Conservation (phyloP, 2,797 vertebrate genomes). For the Micropoecilia bifurca region DNA sequence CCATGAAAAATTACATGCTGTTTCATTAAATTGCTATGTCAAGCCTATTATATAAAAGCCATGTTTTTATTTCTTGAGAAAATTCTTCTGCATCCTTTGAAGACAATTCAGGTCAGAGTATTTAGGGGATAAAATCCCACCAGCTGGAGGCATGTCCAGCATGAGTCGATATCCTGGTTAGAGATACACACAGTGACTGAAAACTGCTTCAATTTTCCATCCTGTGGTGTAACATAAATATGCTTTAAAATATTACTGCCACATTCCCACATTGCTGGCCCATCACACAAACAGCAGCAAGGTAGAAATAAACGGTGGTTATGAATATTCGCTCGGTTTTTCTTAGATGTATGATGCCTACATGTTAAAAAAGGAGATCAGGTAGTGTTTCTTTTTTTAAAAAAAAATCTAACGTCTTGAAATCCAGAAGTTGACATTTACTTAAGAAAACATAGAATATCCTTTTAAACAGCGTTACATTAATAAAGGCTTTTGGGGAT, state of each 20-base stretch:
- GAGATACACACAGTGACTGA: background rate
- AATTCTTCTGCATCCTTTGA: background rate
- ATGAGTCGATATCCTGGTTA: background rate
- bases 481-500: background rate
- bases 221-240: background rate
- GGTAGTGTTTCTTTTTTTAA: background rate
- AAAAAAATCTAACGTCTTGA: background rate
- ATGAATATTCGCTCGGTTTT: background rate
- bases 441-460: background rate
- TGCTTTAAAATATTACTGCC: background rate
- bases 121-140: background rate
- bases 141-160: background rate
- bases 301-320: background rate
- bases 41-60: background rate
- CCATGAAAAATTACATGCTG: background rate
- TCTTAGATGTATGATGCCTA: background rate
- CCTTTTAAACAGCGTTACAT: background rate
- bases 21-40: background rate
- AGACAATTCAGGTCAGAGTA: background rate
- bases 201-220: background rate
- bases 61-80: background rate
- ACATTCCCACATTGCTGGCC: background rate
- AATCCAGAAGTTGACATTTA: background rate
- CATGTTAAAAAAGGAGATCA: background rate
- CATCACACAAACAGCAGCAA: background rate